phyloP scores from a whole-genome alignment of 2,797 vertebrate species.

The Alcedo quadribrachys region DNA sequence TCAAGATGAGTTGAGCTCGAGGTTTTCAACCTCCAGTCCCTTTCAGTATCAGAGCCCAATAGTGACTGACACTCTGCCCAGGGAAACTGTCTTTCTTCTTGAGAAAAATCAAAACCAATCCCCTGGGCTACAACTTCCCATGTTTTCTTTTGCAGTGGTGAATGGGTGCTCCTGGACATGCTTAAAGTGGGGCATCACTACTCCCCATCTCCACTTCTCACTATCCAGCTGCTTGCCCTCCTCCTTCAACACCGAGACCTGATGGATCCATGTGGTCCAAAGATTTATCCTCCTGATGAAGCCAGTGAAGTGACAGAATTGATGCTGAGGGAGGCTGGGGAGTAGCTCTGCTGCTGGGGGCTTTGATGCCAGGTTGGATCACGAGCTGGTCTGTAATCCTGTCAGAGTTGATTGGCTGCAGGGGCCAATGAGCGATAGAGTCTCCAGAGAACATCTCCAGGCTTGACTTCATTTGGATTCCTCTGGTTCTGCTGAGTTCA shows the following conservation, averaged over 20 bases:
- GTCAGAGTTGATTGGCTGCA: not conserved
- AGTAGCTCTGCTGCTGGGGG: not conserved
- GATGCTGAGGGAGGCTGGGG: not conserved
- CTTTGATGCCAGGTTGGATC: not conserved
- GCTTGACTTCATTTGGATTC: not conserved
- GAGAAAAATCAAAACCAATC: not conserved
- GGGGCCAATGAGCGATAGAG: not conserved
- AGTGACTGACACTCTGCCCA: not conserved
- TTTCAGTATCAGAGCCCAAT: not conserved
- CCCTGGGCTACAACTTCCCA: not conserved
- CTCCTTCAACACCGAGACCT: not conserved
- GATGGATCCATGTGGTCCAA: rapidly evolving
- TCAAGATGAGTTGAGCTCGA: not conserved
- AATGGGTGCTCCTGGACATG: not conserved
- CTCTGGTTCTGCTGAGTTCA: rapidly evolving
- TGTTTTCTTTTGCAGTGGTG: rapidly evolving
- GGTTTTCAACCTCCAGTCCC: not conserved
- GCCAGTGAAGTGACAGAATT: not conserved
- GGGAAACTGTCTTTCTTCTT: not conserved
- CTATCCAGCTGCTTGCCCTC: not conserved
- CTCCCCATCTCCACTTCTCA: rapidly evolving
- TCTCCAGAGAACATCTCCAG: not conserved
- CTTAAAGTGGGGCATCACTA: not conserved
- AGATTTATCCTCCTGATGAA: not conserved
- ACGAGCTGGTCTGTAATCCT: not conserved